phyloP scores from a whole-genome alignment of 2,113 vertebrate species.

The Perccottus glenii region DNA sequence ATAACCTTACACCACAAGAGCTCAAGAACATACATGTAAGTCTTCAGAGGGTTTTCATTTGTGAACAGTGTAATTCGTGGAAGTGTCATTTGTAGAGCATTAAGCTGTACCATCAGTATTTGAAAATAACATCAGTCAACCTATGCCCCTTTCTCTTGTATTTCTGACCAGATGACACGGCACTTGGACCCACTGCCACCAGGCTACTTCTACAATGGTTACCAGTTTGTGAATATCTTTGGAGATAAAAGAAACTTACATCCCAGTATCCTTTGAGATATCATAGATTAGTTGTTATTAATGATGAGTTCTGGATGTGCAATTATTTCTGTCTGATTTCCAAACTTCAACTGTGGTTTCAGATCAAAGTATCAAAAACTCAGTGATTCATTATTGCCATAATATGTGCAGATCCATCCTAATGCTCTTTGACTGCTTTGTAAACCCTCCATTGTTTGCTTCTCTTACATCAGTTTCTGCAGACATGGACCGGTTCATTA shows the following conservation, averaged over 20 bases:
- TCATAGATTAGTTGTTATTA: not conserved
- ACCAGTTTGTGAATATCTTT: conserved; percentile 92
- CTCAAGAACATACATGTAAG: conserved; percentile 93
- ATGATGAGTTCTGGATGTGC: not conserved
- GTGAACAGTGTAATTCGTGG: too few relatives aligned
- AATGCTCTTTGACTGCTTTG: not conserved
- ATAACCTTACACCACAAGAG: conserved; percentile 88
- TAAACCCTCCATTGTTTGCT: conserved; percentile 11
- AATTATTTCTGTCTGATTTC: too few relatives aligned
- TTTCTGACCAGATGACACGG: conserved; percentile 77
- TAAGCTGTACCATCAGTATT: too few relatives aligned
- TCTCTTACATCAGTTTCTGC: conserved; percentile 78
- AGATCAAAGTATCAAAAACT: too few relatives aligned
- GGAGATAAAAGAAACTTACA: conserved; percentile 91
- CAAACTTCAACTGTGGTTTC: too few relatives aligned
- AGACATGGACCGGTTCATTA: conserved; percentile 95
- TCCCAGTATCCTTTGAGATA: conserved; percentile 89
- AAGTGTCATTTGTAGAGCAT: too few relatives aligned
- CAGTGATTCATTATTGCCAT: too few relatives aligned
- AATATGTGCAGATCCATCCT: not conserved
- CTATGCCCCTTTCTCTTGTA: not conserved
- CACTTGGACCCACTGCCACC: conserved; percentile 90
- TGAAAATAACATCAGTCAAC: not conserved
- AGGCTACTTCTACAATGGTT: conserved; percentile 94
- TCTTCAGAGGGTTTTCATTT: conserved; percentile 69